These are phyloP conservation scores for Lophochroa leadbeateri DNA, from an alignment of 2,113 vertebrate species.

Conservation along the genomic window DNA sequence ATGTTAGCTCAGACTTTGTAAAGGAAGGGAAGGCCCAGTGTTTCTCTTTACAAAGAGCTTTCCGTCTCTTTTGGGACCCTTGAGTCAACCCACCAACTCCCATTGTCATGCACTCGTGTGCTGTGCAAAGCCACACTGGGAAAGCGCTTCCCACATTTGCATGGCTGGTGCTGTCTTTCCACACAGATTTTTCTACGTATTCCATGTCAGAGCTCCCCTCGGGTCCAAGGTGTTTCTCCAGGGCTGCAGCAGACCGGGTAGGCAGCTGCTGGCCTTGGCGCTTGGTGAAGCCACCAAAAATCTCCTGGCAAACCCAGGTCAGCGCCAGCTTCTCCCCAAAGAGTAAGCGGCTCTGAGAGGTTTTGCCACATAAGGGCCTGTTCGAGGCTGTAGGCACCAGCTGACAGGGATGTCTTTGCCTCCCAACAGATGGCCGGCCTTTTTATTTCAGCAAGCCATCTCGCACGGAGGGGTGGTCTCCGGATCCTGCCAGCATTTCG, in stretches of 20 bases:
- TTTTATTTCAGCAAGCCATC: constrained; percentile 77
- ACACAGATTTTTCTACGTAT: constrained; percentile 57
- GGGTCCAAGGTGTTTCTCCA: neutral
- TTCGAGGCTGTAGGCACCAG: constrained; percentile 64
- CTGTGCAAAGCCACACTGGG: neutral
- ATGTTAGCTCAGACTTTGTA: neutral
- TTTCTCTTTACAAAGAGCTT: constrained; percentile 17
- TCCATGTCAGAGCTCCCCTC: neutral
- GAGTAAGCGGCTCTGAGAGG: constrained; percentile 44
- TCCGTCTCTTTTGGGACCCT: neutral
- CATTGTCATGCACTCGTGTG: neutral
- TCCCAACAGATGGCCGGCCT: constrained; percentile 82
- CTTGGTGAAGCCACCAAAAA: constrained; percentile 48
- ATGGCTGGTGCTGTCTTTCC: neutral
- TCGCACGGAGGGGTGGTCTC: constrained; percentile 18
- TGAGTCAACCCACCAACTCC: neutral
- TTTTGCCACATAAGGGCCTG: constrained; percentile 80
- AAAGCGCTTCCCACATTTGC: neutral
- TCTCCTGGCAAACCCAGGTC: neutral
- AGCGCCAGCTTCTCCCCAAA: constrained; percentile 54
- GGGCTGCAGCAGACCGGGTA: neutral
- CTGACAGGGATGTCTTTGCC: constrained; percentile 77
- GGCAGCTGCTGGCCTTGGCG: constrained; percentile 55
- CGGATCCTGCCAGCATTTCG: constrained; percentile 68
- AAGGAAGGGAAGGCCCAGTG: neutral